Percentiles rank a stretch among this genome's conserved stretches.
These are phyloP conservation scores for Myodes glareolus DNA, from an alignment of 2,113 vertebrate genomes.

Conservation along the genomic window DNA sequence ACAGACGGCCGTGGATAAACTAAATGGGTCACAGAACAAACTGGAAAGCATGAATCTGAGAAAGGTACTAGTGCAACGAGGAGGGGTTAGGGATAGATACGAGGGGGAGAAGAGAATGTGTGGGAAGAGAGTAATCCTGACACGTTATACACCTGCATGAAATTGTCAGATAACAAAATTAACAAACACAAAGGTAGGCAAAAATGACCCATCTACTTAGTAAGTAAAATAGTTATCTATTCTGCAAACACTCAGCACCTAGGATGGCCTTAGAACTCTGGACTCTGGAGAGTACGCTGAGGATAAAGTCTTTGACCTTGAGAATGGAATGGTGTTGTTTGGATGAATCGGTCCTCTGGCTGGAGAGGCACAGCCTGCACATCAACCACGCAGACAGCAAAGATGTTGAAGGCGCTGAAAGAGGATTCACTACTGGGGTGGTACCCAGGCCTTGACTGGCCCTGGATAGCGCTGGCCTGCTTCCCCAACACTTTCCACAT, in stretches of 20 bases:
- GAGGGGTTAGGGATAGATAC: background rate
- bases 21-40: background rate
- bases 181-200: background rate
- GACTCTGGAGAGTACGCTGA: background rate
- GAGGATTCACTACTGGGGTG: background rate
- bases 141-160: background rate
- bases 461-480: background rate
- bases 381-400: background rate
- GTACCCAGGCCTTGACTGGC: background rate
- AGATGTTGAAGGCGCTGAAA: background rate
- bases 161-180: background rate
- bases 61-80: background rate
- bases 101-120: background rate
- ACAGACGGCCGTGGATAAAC: background rate
- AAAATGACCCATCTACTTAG: background rate
- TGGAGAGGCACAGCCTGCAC: background rate
- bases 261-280: background rate
- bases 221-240: background rate
- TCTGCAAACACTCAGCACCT: background rate
- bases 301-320: background rate
- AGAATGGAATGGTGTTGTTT: background rate
- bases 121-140: no score
- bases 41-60: background rate
- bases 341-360: background rate
- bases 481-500: background rate